Evolutionary conservation across 1,140 invertebrate species (phyloP), one percentile per base, ranked within the genome.

Genomic region (Lepidotrigona ventralis): DNA sequence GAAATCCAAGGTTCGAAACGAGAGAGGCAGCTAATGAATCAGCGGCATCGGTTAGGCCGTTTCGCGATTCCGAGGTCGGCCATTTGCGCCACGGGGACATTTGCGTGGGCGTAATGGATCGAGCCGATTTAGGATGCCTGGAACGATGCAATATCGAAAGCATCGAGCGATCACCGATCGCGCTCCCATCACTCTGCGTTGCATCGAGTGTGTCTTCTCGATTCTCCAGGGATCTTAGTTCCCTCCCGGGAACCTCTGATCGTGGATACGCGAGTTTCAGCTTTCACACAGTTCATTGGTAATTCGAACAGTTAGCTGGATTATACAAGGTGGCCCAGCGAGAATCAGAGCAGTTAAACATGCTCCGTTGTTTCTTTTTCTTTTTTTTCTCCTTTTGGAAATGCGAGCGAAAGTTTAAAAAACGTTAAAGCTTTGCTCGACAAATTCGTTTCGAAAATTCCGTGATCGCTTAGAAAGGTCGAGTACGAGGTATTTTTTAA

Each of bases 71-170:
- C 63, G 75, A 23, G 58, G 60, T 26, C 39, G n/a, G 39, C 39
- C 46, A 29, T 78, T 78, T 68, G 64, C 76, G 29, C 64, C 29
- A 11, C 11, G 75, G 76, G 64, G 26, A n/a, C 64, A 69, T 69
- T 79, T 51, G 66, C 53, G 53, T 56, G 66, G 77, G n/a, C 29
- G 64, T 79, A 79, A 79, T 79, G 54, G 77, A 15, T 33, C 29
- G 39, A 14, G 46, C 9, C 15, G 63, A 51, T 39, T 14, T 46
- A n/a, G 46, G 51, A 26, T 39, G 39, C 64, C 39, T 54, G 2
- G 77, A 39, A 39, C 39, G 39, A 19, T 17, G 64, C 46, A 26
- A 79, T 79, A 79, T 79, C 77, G 33, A 79, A 46, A 39, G n/a
- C 29, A 26, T 29, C 4, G 29, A 64, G 39, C 76, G 76, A 69